Evolutionary conservation across 35 echinoderm and acorn worm genomes (phyloP).

Genomic region (Amphiura filiformis): DNA sequence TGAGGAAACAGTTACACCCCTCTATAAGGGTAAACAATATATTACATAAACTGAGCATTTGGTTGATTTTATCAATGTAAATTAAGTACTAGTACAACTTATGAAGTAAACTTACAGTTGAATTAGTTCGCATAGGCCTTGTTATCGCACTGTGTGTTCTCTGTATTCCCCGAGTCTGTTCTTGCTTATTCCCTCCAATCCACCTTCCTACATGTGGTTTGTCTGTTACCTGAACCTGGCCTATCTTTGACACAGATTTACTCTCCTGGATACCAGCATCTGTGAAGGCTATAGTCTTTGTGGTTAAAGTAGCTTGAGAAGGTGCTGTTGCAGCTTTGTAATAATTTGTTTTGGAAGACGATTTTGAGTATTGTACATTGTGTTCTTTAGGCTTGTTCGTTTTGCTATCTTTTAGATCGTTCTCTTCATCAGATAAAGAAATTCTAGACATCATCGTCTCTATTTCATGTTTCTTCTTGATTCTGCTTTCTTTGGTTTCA

Average conservation of each 20-base stretch:
- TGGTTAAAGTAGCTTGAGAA: constrained; percentile 31
- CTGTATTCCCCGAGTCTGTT: not conserved
- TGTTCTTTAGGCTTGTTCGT: not conserved
- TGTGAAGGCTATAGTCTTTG: constrained; percentile 52
- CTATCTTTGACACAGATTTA: constrained; percentile 42
- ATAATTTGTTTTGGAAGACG: not conserved
- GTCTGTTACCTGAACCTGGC: constrained; percentile 10
- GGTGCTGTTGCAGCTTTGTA: not conserved
- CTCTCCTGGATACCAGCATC: constrained; percentile 45
- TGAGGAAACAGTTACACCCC: too few relatives aligned
- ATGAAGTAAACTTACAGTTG: constrained; percentile 11
- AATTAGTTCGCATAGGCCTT: constrained; percentile 19
- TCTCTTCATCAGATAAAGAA: constrained; percentile 37
- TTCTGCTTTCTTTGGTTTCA: not conserved
- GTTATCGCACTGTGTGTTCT: constrained; percentile 23
- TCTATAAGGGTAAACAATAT: too few relatives aligned
- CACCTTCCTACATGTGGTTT: not conserved
- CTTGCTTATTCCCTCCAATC: not conserved
- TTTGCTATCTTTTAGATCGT: not conserved
- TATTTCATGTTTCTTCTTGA: constrained; percentile 17
- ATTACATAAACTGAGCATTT: too few relatives aligned
- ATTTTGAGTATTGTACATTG: not conserved
- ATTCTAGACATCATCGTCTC: constrained; percentile 69
- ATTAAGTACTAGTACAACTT: too few relatives aligned
- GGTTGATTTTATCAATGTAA: too few relatives aligned